Evolutionary conservation across 2,888 invertebrate species (phyloP), one percentile per base, ranked within the genome.

Genomic region (Drosophila histrio): DNA sequence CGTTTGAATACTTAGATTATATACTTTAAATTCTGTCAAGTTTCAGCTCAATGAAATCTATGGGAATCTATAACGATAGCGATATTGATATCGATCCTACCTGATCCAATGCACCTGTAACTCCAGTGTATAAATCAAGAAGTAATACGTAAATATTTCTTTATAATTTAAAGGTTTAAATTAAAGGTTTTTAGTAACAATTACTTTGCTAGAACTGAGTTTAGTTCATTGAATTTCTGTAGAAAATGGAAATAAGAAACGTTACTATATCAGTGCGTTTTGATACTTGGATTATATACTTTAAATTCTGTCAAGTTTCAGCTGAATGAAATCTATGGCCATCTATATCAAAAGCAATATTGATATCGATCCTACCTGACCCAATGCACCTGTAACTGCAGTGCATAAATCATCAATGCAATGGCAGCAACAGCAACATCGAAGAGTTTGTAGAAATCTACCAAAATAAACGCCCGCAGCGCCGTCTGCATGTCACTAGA

Each of bases 391-490:
- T 84, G 84, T 88, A 84, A 63, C 60, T 62, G 38, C 71, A 47
- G 56, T 56, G 79, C 79, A 87, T 84, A 84, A 84, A 84, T 84
- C 84, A 88, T 86, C 62, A 73, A 77, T 69, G 87, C 63, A 73
- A 83, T 54, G 47, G 64, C 72, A 71, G 64, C 72, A 71, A 52
- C 58, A 66, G 52, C 47, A 65, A 53, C 24, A 60, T 43, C 32
- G 46, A 57, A 38, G 52, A 60, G 43, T 49, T 53, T 44, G 17
- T 47, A 71, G 67, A 88, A 74, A 79, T 79, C 65, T 59, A 73
- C 65, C 75, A 79, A 82, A 75, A 82, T 77, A 85, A 89, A 89
- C 89, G 89, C 85, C 89, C 88, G 85, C 85, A 87, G 87, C 62
- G 87, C 41, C 61, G 79, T 68, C 50, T 53, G 36, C 22, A 46